These are phyloP conservation scores for Drosophila borealis DNA, from an alignment of 2,888 invertebrate genomes.

Conservation along the genomic window DNA sequence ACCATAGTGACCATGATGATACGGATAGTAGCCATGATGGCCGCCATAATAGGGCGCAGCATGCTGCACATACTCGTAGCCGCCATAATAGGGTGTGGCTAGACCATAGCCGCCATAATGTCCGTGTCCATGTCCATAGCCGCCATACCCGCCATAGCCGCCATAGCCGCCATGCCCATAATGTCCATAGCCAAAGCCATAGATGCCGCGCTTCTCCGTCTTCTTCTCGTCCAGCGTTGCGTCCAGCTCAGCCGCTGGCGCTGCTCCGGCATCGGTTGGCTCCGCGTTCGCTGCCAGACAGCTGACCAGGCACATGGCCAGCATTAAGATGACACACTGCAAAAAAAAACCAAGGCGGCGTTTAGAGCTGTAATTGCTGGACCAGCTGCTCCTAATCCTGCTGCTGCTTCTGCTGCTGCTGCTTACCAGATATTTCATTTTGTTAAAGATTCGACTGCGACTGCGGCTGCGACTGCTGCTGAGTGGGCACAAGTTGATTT, in stretches of 20 bases:
- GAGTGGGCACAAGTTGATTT: conserved; percentile 42
- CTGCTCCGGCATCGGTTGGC: conserved; percentile 46
- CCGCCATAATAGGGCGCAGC: conserved; percentile 68
- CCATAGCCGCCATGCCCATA: conserved; percentile 66
- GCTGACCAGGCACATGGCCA: conserved; percentile 51
- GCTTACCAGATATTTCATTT: conserved; percentile 73
- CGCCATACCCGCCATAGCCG: conserved; percentile 46
- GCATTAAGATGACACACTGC: conserved; percentile 53
- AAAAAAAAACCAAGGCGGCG: conserved; percentile 18
- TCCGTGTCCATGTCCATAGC: conserved; percentile 42
- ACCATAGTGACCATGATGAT: conserved; percentile 74
- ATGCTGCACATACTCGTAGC: conserved; percentile 64
- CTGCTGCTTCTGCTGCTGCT: conserved; percentile 1
- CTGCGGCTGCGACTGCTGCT: conserved; percentile 23
- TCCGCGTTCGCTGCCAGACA: conserved; percentile 65
- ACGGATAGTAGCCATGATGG: conserved; percentile 66
- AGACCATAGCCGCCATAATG: conserved; percentile 54
- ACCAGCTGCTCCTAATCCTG: conserved; percentile 5
- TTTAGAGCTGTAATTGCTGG: background rate
- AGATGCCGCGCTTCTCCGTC: conserved; percentile 74
- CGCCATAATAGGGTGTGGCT: conserved; percentile 65
- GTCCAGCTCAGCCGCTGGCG: conserved; percentile 35
- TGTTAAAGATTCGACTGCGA: conserved; percentile 32
- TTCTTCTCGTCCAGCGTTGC: conserved; percentile 61
- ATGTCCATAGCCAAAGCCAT: conserved; percentile 71